Percentiles rank a stretch among this genome's conserved stretches.
Evolutionary conservation across 2,797 vertebrate genomes (phyloP).

Genomic region (Semaprochilodus insignis): DNA sequence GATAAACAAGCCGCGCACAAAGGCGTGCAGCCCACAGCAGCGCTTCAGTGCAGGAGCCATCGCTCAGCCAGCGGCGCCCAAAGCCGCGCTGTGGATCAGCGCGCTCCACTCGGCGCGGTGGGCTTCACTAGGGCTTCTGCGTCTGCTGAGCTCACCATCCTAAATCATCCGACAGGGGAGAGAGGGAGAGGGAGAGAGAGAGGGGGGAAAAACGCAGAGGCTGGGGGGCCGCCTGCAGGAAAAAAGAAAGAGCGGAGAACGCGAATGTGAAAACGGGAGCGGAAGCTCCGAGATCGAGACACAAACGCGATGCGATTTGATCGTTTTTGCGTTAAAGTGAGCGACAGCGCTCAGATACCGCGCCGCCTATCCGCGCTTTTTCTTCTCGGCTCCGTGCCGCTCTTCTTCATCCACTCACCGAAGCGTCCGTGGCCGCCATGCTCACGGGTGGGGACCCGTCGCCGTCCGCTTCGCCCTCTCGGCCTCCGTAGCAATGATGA

Average conservation of each 20-base stretch:
- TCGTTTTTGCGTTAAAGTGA: constrained; percentile 9
- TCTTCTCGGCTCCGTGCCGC: constrained; percentile 69
- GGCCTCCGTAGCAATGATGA: constrained; percentile 78
- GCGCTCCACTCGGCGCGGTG: not conserved
- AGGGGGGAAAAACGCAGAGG: constrained; percentile 52
- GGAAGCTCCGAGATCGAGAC: not conserved
- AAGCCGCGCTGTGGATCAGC: not conserved
- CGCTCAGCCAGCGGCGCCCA: constrained; percentile 2
- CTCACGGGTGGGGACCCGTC: constrained; percentile 82
- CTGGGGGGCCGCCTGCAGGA: constrained; percentile 30
- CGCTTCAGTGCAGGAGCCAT: constrained; percentile 73
- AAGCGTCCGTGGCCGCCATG: constrained; percentile 77
- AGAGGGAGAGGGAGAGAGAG: not conserved
- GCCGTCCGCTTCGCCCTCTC: constrained; percentile 73
- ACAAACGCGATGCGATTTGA: not conserved
- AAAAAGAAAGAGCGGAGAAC: not conserved
- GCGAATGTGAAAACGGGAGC: not conserved
- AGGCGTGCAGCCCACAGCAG: constrained; percentile 76
- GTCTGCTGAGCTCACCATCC: constrained; percentile 72
- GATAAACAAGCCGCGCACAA: constrained; percentile 76
- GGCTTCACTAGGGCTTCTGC: constrained; percentile 63
- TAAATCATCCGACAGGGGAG: constrained; percentile 57
- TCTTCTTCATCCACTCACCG: constrained; percentile 68
- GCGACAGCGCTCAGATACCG: not conserved
- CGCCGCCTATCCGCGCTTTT: not conserved